These are phyloP conservation scores for Eolophus roseicapilla DNA, from an alignment of 2,113 vertebrate genomes.

Conservation along the genomic window DNA sequence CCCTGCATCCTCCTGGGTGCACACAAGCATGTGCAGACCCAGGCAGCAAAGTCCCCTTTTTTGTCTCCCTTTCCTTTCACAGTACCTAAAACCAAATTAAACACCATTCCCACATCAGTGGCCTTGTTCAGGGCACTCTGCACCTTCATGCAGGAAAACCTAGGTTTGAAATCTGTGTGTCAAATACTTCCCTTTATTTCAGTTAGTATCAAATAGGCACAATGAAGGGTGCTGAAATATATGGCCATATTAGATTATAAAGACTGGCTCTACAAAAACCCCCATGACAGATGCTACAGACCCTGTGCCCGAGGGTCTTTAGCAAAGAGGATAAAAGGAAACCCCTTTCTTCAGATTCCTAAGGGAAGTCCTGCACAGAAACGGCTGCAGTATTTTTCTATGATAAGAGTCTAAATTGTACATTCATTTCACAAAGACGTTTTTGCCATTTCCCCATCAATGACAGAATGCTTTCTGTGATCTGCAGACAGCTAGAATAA, in stretches of 20 bases:
- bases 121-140: background rate
- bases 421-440: background rate
- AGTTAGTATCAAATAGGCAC: background rate
- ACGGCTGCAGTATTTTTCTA: background rate
- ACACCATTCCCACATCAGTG: background rate
- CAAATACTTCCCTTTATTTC: background rate
- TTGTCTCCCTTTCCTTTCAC: background rate
- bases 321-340: background rate
- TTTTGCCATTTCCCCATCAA: background rate
- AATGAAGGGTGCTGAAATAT: background rate
- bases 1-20: background rate
- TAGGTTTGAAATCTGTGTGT: background rate
- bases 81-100: background rate
- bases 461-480: background rate
- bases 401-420: background rate
- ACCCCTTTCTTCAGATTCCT: background rate
- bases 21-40: rapidly evolving
- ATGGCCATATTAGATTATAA: background rate
- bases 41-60: background rate
- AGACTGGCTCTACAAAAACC: background rate
- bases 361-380: background rate
- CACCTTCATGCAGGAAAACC: background rate
- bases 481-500: background rate
- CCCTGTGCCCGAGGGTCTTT: background rate
- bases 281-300: background rate